Percentiles rank a stretch among this genome's conserved stretches.
These are phyloP conservation scores for Ecliptopera silaceata DNA, from an alignment of 2,888 invertebrate genomes.

Conservation along the genomic window DNA sequence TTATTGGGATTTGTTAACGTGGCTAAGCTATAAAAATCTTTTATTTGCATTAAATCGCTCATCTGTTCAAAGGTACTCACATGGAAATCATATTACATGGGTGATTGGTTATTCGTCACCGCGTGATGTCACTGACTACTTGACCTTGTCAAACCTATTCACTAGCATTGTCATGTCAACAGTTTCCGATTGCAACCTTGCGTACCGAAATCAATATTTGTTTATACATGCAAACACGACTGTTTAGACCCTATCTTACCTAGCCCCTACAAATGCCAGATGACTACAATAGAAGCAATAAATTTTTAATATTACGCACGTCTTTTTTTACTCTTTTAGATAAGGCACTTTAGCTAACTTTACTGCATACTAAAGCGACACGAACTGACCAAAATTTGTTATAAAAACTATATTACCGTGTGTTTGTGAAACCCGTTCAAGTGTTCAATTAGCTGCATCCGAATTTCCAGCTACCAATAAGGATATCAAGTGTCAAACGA, in stretches of 20 bases:
- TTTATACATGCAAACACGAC: slow-evolving; percentile 15
- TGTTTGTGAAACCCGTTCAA: slow-evolving; percentile 24
- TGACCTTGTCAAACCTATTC: slow-evolving; percentile 63
- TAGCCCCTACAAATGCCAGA: too few species aligned
- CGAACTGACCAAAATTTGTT: not conserved
- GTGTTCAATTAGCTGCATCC: slow-evolving; percentile 38
- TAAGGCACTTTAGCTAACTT: too few species aligned
- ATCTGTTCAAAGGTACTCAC: slow-evolving; percentile 3
- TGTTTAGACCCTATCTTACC: too few species aligned
- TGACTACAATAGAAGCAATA: too few species aligned
- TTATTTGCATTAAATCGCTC: slow-evolving; percentile 1
- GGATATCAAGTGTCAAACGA: slow-evolving; percentile 57
- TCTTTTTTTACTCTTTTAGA: too few species aligned
- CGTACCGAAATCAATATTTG: slow-evolving; percentile 27
- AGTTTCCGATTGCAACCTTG: slow-evolving; percentile 22
- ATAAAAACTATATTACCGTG: not conserved
- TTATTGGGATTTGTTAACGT: too few species aligned
- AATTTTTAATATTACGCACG: too few species aligned
- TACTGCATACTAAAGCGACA: not conserved
- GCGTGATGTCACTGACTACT: slow-evolving; percentile 58
- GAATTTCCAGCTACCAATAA: slow-evolving; percentile 43
- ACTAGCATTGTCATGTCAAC: slow-evolving; percentile 38
- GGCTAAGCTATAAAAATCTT: too few species aligned
- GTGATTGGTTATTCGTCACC: slow-evolving; percentile 50
- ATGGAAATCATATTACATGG: slow-evolving; percentile 28